A percentile compares a stretch with the other conserved stretches of the same genome.
These are phyloP conservation scores for Dendrolimus houi DNA, from an alignment of 2,888 invertebrate genomes.

Conservation along the genomic window DNA sequence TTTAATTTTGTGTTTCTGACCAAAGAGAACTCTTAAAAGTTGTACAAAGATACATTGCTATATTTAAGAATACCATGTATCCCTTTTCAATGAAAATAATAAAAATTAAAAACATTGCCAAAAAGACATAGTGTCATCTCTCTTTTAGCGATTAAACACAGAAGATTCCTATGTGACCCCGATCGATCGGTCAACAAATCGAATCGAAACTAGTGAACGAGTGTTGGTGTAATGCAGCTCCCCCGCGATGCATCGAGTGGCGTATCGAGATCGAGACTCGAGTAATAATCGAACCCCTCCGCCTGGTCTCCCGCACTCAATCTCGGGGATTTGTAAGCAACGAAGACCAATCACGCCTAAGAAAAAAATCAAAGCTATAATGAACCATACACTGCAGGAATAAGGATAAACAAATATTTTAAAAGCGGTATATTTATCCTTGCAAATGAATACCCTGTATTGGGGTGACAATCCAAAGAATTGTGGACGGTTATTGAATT, in stretches of 20 bases:
- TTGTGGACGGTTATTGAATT: slow-evolving; percentile 65
- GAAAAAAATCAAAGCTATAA: slow-evolving; percentile 15
- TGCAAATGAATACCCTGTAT: slow-evolving; percentile 35
- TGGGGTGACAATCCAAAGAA: slow-evolving; percentile 67
- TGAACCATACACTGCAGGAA: slow-evolving; percentile 18
- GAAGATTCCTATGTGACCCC: not conserved
- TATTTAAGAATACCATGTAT: not conserved
- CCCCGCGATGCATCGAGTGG: slow-evolving; percentile 62
- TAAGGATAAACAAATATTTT: slow-evolving; percentile 14
- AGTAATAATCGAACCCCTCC: slow-evolving; percentile 63
- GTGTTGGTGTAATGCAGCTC: slow-evolving; percentile 47
- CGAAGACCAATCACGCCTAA: slow-evolving; percentile 13
- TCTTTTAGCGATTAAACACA: not conserved
- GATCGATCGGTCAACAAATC: slow-evolving; percentile 38
- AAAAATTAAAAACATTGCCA: not conserved
- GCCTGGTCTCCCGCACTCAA: slow-evolving; percentile 59
- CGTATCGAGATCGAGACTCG: slow-evolving; percentile 58
- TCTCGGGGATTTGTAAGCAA: slow-evolving; percentile 58
- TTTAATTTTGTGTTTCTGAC: too few species aligned
- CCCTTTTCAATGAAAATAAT: not conserved
- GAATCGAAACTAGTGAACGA: slow-evolving; percentile 27
- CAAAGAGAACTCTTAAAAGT: too few species aligned
- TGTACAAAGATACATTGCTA: too few species aligned
- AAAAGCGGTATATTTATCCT: slow-evolving; percentile 8
- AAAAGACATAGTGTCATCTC: not conserved